These are phyloP conservation scores for Hyposoter dolosus DNA, from an alignment of 2,888 invertebrate genomes.

Conservation along the genomic window DNA sequence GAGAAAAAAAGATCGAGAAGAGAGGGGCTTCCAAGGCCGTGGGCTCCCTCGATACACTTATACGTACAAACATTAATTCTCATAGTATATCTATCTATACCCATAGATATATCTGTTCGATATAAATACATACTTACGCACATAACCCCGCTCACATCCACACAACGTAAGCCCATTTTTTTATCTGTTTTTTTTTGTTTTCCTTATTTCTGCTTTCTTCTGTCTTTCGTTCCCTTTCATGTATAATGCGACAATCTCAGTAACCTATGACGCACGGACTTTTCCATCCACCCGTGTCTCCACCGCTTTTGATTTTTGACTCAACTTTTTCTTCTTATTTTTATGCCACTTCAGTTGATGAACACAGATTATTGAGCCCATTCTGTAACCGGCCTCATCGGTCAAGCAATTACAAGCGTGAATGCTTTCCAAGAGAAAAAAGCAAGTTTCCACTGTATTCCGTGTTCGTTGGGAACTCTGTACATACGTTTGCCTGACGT, in stretches of 20 bases:
- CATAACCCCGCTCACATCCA: slow-evolving; percentile 33
- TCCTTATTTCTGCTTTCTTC: slow-evolving; percentile 7
- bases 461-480: neutral
- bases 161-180: slow-evolving; percentile 35
- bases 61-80: slow-evolving; percentile 23
- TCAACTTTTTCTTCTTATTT: neutral
- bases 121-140: slow-evolving; percentile 35
- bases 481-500: neutral
- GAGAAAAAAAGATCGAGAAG: slow-evolving; percentile 61
- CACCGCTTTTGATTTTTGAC: neutral
- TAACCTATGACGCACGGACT: slow-evolving; percentile 8
- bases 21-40: slow-evolving; percentile 73
- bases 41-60: slow-evolving; percentile 59
- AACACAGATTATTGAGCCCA: neutral
- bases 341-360: neutral
- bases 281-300: neutral
- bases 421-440: neutral
- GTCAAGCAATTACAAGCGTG: neutral
- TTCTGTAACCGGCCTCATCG: neutral
- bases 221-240: slow-evolving; percentile 11
- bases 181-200: slow-evolving; percentile 19
- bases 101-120: neutral
- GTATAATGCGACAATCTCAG: slow-evolving; percentile 43
- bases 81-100: neutral
- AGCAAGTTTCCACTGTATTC: neutral